Evolutionary conservation across 2,888 invertebrate genomes (phyloP).

Genomic region (Zeuzera pyrina): DNA sequence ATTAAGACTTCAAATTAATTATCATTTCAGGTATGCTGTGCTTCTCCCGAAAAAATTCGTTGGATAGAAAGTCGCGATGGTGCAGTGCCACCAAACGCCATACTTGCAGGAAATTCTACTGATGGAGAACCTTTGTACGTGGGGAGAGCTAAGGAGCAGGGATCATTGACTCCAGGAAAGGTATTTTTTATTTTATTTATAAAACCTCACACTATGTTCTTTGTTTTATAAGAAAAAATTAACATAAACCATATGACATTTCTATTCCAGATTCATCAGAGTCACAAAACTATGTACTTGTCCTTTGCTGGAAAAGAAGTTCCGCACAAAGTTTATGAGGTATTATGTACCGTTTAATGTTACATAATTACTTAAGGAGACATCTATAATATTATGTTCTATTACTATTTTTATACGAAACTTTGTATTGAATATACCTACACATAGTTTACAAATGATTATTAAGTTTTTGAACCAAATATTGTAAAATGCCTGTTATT

Average conservation of each 20-base stretch:
- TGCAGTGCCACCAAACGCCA: conserved; percentile 59
- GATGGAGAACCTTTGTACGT: conserved; percentile 65
- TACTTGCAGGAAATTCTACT: conserved; percentile 60
- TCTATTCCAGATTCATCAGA: conserved; percentile 50
- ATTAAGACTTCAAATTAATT: too few relatives aligned
- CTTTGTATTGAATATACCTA: too few relatives aligned
- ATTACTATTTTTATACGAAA: conserved; percentile 1
- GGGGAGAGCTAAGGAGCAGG: conserved; percentile 68
- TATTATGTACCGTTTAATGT: conserved; percentile 39
- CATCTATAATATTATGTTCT: conserved; percentile 5
- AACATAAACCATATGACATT: too few relatives aligned
- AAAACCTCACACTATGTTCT: too few relatives aligned
- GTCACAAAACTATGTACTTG: conserved; percentile 50
- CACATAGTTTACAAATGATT: too few relatives aligned
- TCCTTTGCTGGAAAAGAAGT: conserved; percentile 52
- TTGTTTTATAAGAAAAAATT: too few relatives aligned
- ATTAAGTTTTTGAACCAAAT: too few relatives aligned
- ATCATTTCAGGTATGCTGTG: conserved; percentile 52
- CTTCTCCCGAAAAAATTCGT: conserved; percentile 40
- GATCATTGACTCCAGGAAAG: conserved; percentile 73
- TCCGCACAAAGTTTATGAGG: conserved; percentile 43
- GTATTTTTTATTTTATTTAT: conserved; percentile 24
- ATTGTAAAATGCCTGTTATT: too few relatives aligned
- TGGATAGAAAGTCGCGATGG: conserved; percentile 64
- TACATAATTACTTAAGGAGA: background rate